Conservation (phyloP, 37 sponge, comb jelly and placozoan species). For the Ephydatia muelleri region DNA sequence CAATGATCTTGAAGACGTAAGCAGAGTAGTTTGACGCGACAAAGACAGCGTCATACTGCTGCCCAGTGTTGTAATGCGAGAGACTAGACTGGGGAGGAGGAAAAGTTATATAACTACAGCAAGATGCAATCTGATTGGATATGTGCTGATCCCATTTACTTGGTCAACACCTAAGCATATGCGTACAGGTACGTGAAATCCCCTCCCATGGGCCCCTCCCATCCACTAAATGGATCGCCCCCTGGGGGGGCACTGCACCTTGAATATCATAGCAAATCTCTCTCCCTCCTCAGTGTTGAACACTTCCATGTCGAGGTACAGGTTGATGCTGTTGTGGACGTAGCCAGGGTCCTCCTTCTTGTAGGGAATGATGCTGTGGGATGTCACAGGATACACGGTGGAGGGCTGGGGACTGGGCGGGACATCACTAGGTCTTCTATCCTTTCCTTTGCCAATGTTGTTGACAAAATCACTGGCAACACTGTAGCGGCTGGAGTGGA, state of each 20-base stretch:
- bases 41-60: slow-evolving; percentile 14
- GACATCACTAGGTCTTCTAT: neutral
- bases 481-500: too few species aligned
- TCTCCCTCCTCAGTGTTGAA: slow-evolving; percentile 48
- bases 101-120: neutral
- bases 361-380: slow-evolving; percentile 5
- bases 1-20: slow-evolving; percentile 45
- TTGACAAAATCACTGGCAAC: too few species aligned
- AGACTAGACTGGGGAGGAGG: slow-evolving; percentile 17
- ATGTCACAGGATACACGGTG: neutral
- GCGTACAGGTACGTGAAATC: neutral
- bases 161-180: neutral
- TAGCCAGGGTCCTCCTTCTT: slow-evolving; percentile 55
- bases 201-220: neutral
- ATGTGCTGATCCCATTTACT: neutral
- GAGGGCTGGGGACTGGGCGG: neutral
- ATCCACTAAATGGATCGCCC: neutral
- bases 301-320: slow-evolving; percentile 57
- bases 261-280: slow-evolving; percentile 50
- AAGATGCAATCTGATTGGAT: neutral
- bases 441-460: neutral
- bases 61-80: slow-evolving; percentile 10
- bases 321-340: slow-evolving; percentile 55
- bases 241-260: slow-evolving; percentile 1
- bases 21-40: slow-evolving; percentile 36